phyloP scores from a whole-genome alignment of 2,113 vertebrate genomes.

The Scomber colias region DNA sequence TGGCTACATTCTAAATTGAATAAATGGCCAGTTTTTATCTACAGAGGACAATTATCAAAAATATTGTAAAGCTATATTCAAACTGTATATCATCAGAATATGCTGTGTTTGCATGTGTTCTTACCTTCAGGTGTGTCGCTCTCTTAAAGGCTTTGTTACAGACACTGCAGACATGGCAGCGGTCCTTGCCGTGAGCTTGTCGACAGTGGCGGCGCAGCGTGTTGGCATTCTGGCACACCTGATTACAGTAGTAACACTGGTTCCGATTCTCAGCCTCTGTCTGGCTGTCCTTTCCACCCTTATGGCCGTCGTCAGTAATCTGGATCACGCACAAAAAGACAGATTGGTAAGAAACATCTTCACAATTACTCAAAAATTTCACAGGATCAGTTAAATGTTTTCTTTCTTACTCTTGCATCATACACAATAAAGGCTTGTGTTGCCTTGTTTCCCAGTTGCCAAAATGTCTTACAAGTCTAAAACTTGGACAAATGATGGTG shows the following conservation, averaged over 20 bases:
- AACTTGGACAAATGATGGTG: not conserved
- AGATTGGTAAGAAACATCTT: not conserved
- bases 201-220: conserved; percentile 89
- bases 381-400: not conserved
- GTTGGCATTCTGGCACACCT: conserved; percentile 87
- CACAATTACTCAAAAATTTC: not conserved
- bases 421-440: not conserved
- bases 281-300: conserved; percentile 78
- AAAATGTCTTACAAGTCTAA: not conserved
- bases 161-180: conserved; percentile 92
- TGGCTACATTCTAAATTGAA: not conserved
- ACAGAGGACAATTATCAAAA: not conserved
- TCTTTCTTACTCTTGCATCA: not conserved
- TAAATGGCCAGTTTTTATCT: not conserved
- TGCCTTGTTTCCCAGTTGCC: not conserved
- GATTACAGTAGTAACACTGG: conserved; percentile 93
- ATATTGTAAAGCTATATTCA: not conserved
- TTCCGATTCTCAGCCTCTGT: conserved; percentile 86
- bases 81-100: not conserved
- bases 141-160: conserved; percentile 98
- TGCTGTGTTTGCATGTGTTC: not conserved
- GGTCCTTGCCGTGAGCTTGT: conserved; percentile 89
- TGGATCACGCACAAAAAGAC: conserved; percentile 62
- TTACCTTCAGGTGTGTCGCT: conserved; percentile 97
- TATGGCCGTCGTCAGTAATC: conserved; percentile 85